These are phyloP conservation scores for Ruditapes philippinarum DNA, from an alignment of 1,140 invertebrate genomes.

Conservation along the genomic window DNA sequence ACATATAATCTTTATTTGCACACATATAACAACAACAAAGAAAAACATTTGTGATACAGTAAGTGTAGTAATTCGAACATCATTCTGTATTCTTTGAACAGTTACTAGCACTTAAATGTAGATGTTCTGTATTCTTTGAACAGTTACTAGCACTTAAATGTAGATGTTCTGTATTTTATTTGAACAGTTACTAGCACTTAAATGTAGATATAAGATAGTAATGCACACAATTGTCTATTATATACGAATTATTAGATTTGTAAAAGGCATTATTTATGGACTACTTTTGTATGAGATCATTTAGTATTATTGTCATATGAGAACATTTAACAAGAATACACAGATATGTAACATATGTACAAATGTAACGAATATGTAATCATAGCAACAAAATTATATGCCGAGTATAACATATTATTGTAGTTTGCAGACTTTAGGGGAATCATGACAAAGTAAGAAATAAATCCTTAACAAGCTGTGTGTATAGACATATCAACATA, in stretches of 20 bases:
- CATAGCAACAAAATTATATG: no score
- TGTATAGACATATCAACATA: not conserved
- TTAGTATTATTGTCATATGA: slow-evolving; percentile 25
- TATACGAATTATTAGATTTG: slow-evolving; percentile 19
- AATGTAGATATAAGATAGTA: slow-evolving; percentile 14
- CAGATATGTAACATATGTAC: slow-evolving; percentile 18
- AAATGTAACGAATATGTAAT: slow-evolving; percentile 9
- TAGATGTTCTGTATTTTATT: no score
- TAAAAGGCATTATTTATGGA: not conserved
- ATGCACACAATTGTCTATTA: not conserved
- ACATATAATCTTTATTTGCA: not conserved
- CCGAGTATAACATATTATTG: slow-evolving; percentile 6
- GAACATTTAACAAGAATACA: slow-evolving; percentile 19
- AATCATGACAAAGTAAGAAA: slow-evolving; percentile 19
- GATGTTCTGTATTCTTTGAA: no score
- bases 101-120: no score
- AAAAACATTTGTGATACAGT: not conserved
- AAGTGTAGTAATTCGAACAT: not conserved
- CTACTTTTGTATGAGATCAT: slow-evolving; percentile 23
- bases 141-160: no score
- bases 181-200: slow-evolving; percentile 23
- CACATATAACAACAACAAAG: slow-evolving; percentile 5
- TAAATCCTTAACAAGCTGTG: not conserved
- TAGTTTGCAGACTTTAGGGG: slow-evolving; percentile 20
- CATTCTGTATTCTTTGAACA: no score